Evolutionary conservation across 1,140 invertebrate genomes (phyloP).

Genomic region (Gryon sp.): DNA sequence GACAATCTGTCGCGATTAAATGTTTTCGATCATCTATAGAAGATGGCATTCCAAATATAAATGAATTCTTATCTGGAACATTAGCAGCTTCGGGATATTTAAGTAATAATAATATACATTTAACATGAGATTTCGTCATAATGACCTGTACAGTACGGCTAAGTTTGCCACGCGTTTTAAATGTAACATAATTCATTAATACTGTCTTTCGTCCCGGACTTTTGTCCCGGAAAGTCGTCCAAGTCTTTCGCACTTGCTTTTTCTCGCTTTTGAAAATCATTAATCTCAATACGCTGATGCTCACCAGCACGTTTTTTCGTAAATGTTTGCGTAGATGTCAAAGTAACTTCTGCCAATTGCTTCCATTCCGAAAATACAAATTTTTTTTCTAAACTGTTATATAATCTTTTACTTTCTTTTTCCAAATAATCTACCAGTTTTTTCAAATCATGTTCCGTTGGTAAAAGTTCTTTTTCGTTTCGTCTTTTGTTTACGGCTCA

Average conservation of each 20-base stretch:
- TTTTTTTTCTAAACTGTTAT: neutral
- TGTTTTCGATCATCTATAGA: neutral
- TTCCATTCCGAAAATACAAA: neutral
- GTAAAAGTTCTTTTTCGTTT: no score
- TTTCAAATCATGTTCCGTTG: constrained; percentile 3
- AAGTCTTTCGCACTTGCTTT: neutral
- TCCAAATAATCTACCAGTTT: neutral
- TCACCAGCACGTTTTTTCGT: constrained; percentile 1
- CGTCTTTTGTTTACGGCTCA: no score
- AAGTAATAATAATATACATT: constrained; percentile 4
- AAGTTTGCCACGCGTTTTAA: constrained; percentile 16
- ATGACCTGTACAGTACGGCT: constrained; percentile 6
- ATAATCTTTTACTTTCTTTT: neutral
- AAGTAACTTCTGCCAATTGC: neutral
- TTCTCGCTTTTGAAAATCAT: neutral
- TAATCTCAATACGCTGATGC: neutral
- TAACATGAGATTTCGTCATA: neutral
- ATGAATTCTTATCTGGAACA: constrained; percentile 5
- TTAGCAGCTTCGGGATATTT: neutral
- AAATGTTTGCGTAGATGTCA: neutral
- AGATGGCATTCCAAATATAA: neutral
- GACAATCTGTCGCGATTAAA: neutral
- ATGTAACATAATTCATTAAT: neutral
- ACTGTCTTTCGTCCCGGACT: neutral
- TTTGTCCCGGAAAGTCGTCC: neutral